These are phyloP conservation scores for Ridgeia piscesae DNA, from an alignment of 1,140 invertebrate genomes.

Conservation along the genomic window DNA sequence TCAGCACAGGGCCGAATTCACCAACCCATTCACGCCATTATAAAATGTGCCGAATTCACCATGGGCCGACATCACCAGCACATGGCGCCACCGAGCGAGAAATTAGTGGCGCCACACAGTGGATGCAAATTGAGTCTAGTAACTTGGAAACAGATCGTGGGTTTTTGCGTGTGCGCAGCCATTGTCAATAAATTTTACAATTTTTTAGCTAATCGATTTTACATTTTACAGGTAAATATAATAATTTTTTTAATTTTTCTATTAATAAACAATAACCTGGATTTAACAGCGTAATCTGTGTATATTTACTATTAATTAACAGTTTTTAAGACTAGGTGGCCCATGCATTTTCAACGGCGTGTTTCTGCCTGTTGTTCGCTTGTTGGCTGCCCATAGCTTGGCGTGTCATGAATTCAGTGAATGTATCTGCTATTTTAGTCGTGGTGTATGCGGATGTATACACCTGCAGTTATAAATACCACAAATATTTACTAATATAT, in stretches of 20 bases:
- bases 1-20: no score
- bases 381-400: background rate
- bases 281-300: background rate
- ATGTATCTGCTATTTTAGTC: background rate
- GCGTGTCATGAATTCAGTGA: no score
- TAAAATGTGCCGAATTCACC: no score
- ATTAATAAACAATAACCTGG: background rate
- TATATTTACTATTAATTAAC: background rate
- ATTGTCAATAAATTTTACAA: background rate
- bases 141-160: background rate
- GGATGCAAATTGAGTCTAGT: background rate
- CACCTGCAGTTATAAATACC: background rate
- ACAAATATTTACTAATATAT: background rate
- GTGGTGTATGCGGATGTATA: background rate
- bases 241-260: background rate
- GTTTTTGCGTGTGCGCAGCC: background rate
- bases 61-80: no score
- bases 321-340: background rate
- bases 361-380: background rate
- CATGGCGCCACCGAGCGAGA: background rate
- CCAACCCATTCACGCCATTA: no score
- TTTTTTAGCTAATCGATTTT: background rate
- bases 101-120: background rate
- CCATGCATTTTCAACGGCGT: background rate
- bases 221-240: background rate